Evolutionary conservation across 2,888 invertebrate genomes (phyloP), one percentile per base, ranked within the genome.

Genomic region (Trypoxylon attenuatum): DNA sequence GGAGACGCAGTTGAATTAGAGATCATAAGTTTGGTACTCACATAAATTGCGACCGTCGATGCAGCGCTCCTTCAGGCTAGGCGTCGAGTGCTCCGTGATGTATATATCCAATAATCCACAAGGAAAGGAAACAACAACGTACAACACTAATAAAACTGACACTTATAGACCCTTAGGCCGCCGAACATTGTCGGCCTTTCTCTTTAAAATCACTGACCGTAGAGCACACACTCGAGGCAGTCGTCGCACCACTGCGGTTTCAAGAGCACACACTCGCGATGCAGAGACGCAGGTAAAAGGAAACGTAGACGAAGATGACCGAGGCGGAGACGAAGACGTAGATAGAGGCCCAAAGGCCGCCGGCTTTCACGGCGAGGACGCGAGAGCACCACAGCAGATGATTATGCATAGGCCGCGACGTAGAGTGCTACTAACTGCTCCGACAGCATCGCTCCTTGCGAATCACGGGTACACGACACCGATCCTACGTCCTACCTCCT

Each of bases 61-160:
- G 56, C 50, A 49, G 53, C 62, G 53, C 67, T 66, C 62, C 56
- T 61, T 57, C 57, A 61, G 62, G n/a, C n/a, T n/a, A n/a, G n/a
- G 66, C 45, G 53, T 27, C 53, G 16, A 42, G 61, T 29, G 65
- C 39, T 25, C 42, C 23, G 66, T 21, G 52, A 57, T 49, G 63
- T 66, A 66, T 75, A 73, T 81, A 81, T 81, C 81, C 81, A 81
- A 81, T 81, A 81, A 81, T 81, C 81, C 81, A 81, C 70, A 81
- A 61, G 55, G 69, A 57, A 47, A 73, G 64, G 42, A 45, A 54
- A 76, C 59, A 13, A 33, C 13, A 33, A 33, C 10, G 63, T 65
- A 55, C 65, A 53, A 54, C 78, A 77, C 78, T 78, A 53, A 69
- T 65, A 62, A 76, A 73, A 73, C 77, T 77, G 59, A 69, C 75